A percentile compares a stretch with the other conserved stretches of the same genome.
Evolutionary conservation across 2,797 vertebrate species (phyloP).

Genomic region (Acanthornis magna): DNA sequence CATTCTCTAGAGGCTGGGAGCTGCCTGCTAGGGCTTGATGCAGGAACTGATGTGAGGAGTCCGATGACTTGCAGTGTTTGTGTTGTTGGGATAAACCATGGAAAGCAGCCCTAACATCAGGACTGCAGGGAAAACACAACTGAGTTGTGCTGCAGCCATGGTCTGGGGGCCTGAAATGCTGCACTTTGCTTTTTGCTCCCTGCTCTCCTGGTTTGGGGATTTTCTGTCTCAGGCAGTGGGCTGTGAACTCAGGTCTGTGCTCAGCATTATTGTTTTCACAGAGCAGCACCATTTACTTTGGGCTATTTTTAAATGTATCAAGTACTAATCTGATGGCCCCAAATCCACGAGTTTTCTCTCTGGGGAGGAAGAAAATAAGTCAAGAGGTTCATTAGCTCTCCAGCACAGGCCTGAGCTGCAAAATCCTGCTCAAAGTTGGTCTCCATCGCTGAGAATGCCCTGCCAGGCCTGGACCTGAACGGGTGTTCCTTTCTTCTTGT

Average conservation of each 20-base stretch:
- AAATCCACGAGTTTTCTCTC: neutral
- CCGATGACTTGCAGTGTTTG: neutral
- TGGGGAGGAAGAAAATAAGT: neutral
- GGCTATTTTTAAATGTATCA: neutral
- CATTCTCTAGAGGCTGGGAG: neutral
- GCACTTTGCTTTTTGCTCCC: neutral
- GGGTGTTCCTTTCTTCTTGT: neutral
- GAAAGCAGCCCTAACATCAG: neutral
- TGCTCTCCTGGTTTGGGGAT: neutral
- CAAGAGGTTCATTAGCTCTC: neutral
- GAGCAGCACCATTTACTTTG: neutral
- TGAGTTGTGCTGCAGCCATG: neutral
- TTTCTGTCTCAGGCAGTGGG: neutral
- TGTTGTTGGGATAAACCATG: neutral
- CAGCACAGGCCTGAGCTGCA: neutral
- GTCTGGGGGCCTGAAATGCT: neutral
- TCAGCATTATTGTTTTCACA: neutral
- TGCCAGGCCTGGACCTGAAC: neutral
- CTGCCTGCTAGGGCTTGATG: neutral
- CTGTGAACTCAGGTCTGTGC: neutral
- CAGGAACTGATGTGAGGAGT: neutral
- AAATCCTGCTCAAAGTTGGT: neutral
- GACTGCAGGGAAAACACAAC: neutral
- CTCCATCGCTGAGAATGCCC: accelerated
- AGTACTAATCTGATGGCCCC: neutral